Conservation (phyloP, 2,113 vertebrate species). For the Salvelinus alpinus region DNA sequence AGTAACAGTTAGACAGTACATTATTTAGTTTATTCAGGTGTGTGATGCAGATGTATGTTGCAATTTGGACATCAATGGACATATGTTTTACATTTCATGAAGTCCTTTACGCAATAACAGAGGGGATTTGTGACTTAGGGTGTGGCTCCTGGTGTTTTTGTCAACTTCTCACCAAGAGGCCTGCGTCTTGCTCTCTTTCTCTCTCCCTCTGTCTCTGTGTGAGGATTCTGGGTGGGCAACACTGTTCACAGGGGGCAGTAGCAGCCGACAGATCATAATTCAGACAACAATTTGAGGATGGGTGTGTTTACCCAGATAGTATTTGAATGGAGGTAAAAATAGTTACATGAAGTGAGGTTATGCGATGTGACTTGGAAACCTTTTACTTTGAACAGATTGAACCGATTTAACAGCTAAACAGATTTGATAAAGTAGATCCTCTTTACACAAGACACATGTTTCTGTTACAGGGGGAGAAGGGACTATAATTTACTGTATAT, state of each 20-base stretch:
- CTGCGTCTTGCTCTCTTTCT: conserved; percentile 26
- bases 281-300: background rate
- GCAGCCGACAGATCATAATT: background rate
- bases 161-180: conserved; percentile 38
- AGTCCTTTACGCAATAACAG: conserved; percentile 50
- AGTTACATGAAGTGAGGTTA: background rate
- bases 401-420: background rate
- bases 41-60: background rate
- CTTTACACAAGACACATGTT: background rate
- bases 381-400: background rate
- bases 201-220: no score
- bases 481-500: background rate
- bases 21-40: no score
- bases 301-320: background rate
- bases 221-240: conserved; percentile 29
- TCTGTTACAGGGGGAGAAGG: background rate
- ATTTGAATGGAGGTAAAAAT: background rate
- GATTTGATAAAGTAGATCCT: background rate
- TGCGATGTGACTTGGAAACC: background rate
- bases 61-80: background rate
- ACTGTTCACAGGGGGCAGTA: conserved; percentile 26
- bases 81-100: conserved; percentile 37
- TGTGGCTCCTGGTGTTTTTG: conserved; percentile 56
- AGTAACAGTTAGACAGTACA: no score
- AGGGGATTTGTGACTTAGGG: conserved; percentile 59